phyloP scores from a whole-genome alignment of 2,888 invertebrate species.

The Oligia fasciuncula region DNA sequence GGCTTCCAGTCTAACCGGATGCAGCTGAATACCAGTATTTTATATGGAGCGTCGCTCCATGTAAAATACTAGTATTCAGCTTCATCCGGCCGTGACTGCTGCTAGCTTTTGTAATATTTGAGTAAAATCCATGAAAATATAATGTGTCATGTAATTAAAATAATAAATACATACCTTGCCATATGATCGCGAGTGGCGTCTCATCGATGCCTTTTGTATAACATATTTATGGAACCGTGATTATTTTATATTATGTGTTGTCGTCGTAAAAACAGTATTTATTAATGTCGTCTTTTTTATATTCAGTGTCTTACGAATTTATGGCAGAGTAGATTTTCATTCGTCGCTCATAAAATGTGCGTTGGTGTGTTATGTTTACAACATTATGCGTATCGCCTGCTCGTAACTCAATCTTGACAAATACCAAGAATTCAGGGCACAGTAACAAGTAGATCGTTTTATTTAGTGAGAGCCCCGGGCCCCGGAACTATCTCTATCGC shows the following conservation, averaged over 20 bases:
- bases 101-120: not conserved
- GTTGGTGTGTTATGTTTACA: not conserved
- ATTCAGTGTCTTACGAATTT: conserved; percentile 22
- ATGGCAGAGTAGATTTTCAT: conserved; percentile 27
- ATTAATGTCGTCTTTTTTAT: conserved; percentile 26
- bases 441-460: conserved; percentile 55
- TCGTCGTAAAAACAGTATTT: conserved; percentile 21
- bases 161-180: not conserved
- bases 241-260: conserved; percentile 48
- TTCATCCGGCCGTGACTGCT: not conserved
- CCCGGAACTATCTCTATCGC: conserved; percentile 60
- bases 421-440: conserved; percentile 37
- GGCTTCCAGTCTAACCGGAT: not conserved
- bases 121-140: not conserved
- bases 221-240: conserved; percentile 40
- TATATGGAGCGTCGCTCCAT: too few relatives aligned
- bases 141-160: not conserved
- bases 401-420: conserved; percentile 21
- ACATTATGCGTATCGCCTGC: conserved; percentile 10
- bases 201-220: conserved; percentile 4
- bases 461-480: conserved; percentile 12
- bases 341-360: conserved; percentile 29
- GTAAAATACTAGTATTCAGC: not conserved
- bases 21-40: too few relatives aligned
- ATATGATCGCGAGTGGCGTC: not conserved